These are phyloP conservation scores for Anarhynchus alexandrinus DNA, from an alignment of 2,113 vertebrate species.

Conservation along the genomic window DNA sequence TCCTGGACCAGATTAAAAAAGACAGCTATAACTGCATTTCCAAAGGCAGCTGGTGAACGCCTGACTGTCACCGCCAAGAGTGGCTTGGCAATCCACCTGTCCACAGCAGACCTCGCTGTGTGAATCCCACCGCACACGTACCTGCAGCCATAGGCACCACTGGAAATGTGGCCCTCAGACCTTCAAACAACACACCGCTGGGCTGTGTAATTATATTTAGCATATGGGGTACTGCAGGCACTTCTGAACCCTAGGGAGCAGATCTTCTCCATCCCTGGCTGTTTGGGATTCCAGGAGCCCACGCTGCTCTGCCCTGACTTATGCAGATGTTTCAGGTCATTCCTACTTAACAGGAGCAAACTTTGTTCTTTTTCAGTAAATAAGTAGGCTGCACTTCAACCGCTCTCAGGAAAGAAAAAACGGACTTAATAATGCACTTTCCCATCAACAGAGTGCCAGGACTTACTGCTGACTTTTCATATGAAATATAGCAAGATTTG, in stretches of 20 bases:
- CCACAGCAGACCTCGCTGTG: neutral
- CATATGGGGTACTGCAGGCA: neutral
- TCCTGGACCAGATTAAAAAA: neutral
- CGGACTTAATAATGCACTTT: neutral
- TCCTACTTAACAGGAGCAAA: neutral
- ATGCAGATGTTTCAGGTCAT: neutral
- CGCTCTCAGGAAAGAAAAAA: neutral
- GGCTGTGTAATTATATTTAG: neutral
- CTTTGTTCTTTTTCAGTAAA: neutral
- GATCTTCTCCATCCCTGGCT: neutral
- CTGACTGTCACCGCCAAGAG: neutral
- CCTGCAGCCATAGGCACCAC: neutral
- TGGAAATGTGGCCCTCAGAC: neutral
- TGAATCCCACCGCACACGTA: neutral
- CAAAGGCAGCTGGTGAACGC: neutral
- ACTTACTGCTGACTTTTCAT: neutral
- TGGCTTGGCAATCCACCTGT: neutral
- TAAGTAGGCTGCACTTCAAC: neutral
- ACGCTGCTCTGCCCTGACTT: neutral
- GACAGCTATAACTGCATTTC: neutral
- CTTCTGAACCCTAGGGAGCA: neutral
- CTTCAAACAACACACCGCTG: neutral
- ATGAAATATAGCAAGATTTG: constrained; percentile 20
- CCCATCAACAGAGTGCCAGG: neutral
- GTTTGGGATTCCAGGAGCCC: neutral